phyloP scores from a whole-genome alignment of 2,797 vertebrate genomes.

The Gambelia wislizenii region DNA sequence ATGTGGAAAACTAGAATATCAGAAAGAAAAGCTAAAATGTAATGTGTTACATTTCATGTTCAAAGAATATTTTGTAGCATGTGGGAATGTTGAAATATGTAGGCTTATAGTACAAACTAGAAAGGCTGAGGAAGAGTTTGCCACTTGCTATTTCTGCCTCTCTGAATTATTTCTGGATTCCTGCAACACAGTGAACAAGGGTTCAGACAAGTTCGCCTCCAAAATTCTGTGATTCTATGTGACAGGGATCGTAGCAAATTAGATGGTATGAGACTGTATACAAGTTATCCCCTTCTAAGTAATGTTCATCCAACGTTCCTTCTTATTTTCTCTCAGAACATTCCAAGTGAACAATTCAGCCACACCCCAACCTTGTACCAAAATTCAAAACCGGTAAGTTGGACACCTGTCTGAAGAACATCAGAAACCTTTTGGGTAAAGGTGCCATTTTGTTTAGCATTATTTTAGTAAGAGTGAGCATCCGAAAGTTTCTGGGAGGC shows the following conservation, averaged over 20 bases:
- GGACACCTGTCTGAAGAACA: background rate
- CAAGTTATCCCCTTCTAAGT: too few relatives aligned
- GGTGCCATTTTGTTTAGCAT: background rate
- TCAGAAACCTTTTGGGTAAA: background rate
- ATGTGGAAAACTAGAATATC: background rate
- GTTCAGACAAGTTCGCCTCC: background rate
- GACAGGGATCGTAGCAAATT: background rate
- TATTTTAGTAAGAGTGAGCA: background rate
- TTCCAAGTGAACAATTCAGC: background rate
- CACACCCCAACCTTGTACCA: background rate
- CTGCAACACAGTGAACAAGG: background rate
- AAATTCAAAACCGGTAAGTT: slow-evolving; percentile 11
- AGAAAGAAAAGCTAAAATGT: background rate
- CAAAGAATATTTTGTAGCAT: background rate
- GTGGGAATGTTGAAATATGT: background rate
- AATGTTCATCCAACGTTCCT: background rate
- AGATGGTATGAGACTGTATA: background rate
- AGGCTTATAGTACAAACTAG: background rate
- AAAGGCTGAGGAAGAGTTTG: background rate
- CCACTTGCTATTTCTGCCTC: background rate
- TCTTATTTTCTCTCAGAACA: background rate
- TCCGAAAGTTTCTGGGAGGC: background rate
- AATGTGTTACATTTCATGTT: background rate
- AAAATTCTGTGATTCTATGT: background rate
- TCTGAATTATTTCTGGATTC: background rate